Percentiles rank a stretch among this genome's conserved stretches.
These are phyloP conservation scores for Tyto alba DNA, from an alignment of 2,113 vertebrate genomes.

Conservation along the genomic window DNA sequence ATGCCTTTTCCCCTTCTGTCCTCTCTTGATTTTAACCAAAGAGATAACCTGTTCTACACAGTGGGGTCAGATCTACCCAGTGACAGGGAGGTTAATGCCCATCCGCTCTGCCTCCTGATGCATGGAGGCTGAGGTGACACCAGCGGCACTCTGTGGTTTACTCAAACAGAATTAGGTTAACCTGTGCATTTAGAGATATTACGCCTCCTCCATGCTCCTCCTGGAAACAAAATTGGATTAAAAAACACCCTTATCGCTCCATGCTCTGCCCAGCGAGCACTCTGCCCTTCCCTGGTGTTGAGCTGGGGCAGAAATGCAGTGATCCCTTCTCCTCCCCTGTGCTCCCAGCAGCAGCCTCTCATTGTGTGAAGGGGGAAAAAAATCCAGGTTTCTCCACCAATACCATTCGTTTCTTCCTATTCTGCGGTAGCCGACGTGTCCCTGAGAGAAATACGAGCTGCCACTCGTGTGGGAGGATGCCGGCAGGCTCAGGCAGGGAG, in stretches of 20 bases:
- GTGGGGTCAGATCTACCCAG: not conserved
- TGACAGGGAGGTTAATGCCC: not conserved
- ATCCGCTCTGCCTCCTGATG: not conserved
- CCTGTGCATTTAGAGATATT: not conserved
- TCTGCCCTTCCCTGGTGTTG: not conserved
- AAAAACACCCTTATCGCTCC: not conserved
- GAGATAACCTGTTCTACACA: not conserved
- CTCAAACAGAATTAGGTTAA: not conserved
- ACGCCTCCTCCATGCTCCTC: not conserved
- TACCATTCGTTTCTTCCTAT: not conserved
- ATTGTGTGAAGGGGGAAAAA: not conserved
- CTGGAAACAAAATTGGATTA: not conserved
- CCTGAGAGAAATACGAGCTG: not conserved
- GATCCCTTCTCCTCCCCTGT: not conserved
- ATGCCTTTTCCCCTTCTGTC: not conserved
- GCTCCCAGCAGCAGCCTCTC: not conserved
- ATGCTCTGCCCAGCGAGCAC: not conserved
- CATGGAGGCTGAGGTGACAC: not conserved
- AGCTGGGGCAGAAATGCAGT: not conserved
- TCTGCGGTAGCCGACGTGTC: not conserved
- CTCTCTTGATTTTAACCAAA: not conserved
- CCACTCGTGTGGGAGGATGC: not conserved
- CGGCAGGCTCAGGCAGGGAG: constrained; percentile 4
- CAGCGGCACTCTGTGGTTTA: not conserved
- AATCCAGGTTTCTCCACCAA: not conserved